phyloP scores from a whole-genome alignment of 2,797 vertebrate genomes.

The Enteromius anoplus region DNA sequence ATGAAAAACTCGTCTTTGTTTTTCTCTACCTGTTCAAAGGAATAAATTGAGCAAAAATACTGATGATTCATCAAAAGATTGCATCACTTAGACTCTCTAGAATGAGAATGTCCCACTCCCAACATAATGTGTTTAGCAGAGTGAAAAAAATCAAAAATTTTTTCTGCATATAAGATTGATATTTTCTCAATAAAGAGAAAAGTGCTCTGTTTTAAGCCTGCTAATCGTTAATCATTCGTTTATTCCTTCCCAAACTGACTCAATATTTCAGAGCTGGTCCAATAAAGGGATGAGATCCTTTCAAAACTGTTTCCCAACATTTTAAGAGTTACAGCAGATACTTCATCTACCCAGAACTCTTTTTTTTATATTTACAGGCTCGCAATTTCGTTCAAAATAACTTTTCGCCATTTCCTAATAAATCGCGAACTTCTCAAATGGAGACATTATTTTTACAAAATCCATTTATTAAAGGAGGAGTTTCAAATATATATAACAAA shows the following conservation, averaged over 20 bases:
- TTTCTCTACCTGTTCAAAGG: constrained; percentile 62
- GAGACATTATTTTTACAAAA: neutral
- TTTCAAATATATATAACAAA: neutral
- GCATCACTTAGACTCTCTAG: neutral
- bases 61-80: neutral
- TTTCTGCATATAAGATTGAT: neutral
- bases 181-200: neutral
- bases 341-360: neutral
- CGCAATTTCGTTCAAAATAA: neutral
- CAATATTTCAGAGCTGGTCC: neutral
- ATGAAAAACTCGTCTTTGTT: constrained; percentile 67
- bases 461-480: neutral
- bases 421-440: neutral
- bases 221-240: neutral
- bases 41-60: neutral
- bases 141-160: neutral
- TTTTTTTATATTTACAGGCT: neutral
- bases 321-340: neutral
- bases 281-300: neutral
- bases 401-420: neutral
- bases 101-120: neutral
- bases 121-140: neutral
- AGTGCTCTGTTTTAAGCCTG: no score
- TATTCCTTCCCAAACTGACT: neutral
- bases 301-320: neutral